Conservation (phyloP, 2,888 invertebrate species). For the Drosophila recens region DNA sequence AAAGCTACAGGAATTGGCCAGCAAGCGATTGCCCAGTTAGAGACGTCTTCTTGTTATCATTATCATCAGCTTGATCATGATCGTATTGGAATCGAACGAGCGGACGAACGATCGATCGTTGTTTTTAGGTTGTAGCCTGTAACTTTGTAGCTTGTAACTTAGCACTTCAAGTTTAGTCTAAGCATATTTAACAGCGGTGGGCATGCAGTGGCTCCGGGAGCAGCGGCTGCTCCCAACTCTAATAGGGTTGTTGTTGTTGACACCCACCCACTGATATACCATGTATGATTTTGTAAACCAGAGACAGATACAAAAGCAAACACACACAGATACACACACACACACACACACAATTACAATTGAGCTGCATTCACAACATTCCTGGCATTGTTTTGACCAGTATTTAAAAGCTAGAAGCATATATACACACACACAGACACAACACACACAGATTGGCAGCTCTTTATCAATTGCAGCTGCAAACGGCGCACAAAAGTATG, state of each 20-base stretch:
- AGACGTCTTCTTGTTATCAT: slow-evolving; percentile 28
- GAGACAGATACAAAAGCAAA: slow-evolving; percentile 34
- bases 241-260: too few species aligned
- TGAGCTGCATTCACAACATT: slow-evolving; percentile 74
- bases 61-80: slow-evolving; percentile 10
- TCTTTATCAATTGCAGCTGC: slow-evolving; percentile 43
- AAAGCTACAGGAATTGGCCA: slow-evolving; percentile 86
- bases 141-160: slow-evolving; percentile 47
- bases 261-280: slow-evolving; percentile 6
- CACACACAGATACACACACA: slow-evolving; percentile 6
- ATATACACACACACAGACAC: slow-evolving; percentile 27
- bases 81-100: slow-evolving; percentile 49
- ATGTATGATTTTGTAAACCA: slow-evolving; percentile 47
- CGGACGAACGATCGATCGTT: slow-evolving; percentile 51
- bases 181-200: slow-evolving; percentile 1
- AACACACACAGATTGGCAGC: slow-evolving; percentile 36
- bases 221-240: too few species aligned
- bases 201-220: too few species aligned
- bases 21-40: slow-evolving; percentile 83
- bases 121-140: slow-evolving; percentile 70
- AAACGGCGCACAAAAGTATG: slow-evolving; percentile 74
- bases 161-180: slow-evolving; percentile 52
- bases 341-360: slow-evolving; percentile 33
- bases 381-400: slow-evolving; percentile 77
- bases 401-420: slow-evolving; percentile 76